Evolutionary conservation across 2,888 invertebrate species (phyloP).

Genomic region (Drosophila antonietae): DNA sequence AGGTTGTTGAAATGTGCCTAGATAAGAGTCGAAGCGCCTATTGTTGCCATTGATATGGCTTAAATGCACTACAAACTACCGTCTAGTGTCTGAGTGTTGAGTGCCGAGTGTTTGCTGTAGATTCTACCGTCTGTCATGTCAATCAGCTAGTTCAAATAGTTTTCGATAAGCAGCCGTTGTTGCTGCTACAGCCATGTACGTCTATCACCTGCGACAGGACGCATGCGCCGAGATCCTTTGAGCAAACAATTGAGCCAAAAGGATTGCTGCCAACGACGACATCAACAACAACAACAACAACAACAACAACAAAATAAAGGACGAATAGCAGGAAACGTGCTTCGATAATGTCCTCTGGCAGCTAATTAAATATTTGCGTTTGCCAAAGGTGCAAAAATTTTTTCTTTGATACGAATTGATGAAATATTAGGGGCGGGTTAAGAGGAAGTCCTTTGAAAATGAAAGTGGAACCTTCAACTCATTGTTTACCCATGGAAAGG

Average conservation of each 20-base stretch:
- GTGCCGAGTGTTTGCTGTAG: slow-evolving; percentile 16
- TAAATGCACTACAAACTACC: slow-evolving; percentile 32
- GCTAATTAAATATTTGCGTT: slow-evolving; percentile 77
- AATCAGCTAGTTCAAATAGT: slow-evolving; percentile 57
- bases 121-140: slow-evolving; percentile 47
- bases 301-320: not conserved
- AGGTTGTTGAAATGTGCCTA: slow-evolving; percentile 7
- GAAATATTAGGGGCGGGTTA: slow-evolving; percentile 68
- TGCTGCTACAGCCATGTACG: slow-evolving; percentile 51
- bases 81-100: slow-evolving; percentile 21
- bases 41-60: slow-evolving; percentile 23
- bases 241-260: slow-evolving; percentile 64
- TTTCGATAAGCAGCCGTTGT: slow-evolving; percentile 68
- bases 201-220: slow-evolving; percentile 72
- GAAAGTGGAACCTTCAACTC: slow-evolving; percentile 34
- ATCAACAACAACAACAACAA: too few relatives aligned
- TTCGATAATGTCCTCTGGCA: slow-evolving; percentile 51
- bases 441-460: slow-evolving; percentile 47
- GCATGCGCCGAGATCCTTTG: slow-evolving; percentile 68
- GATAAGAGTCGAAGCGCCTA: slow-evolving; percentile 33
- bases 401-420: slow-evolving; percentile 58
- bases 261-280: slow-evolving; percentile 56
- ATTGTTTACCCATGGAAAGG: slow-evolving; percentile 55
- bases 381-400: slow-evolving; percentile 66
- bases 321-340: slow-evolving; percentile 52